Conservation (phyloP, 2,113 vertebrate species). For the Pangasianodon gigas region DNA sequence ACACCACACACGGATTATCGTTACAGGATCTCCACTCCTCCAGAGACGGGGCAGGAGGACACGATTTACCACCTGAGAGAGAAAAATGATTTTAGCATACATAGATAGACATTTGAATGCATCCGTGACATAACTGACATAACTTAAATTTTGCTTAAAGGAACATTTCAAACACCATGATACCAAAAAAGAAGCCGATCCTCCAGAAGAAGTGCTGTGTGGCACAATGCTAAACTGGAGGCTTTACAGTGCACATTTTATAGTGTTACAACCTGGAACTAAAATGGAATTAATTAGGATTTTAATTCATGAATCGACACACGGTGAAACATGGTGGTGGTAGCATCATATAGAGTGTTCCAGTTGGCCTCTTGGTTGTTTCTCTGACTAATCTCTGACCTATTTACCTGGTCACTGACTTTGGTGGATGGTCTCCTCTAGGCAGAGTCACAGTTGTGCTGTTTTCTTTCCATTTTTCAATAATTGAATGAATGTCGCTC, state of each 20-base stretch:
- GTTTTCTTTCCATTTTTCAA: not conserved
- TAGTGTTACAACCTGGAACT: not conserved
- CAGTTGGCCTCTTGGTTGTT: not conserved
- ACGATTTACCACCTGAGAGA: slow-evolving; percentile 73
- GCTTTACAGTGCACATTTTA: not conserved
- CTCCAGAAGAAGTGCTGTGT: not conserved
- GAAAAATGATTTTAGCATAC: not conserved
- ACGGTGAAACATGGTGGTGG: not conserved
- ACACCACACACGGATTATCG: slow-evolving; percentile 79
- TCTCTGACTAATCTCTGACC: not conserved
- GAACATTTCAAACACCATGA: not conserved
- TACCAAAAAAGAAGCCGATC: not conserved
- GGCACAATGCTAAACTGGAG: not conserved
- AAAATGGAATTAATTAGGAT: not conserved
- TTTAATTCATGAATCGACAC: not conserved
- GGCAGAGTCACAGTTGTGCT: not conserved
- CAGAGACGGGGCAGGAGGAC: slow-evolving; percentile 79
- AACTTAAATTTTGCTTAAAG: not conserved
- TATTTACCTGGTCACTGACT: not conserved
- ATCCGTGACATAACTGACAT: not conserved
- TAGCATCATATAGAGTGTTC: not conserved
- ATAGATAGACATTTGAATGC: not conserved
- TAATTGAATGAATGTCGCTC: no score
- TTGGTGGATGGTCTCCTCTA: not conserved
- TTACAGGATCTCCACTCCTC: slow-evolving; percentile 88